Conservation (phyloP, 2,888 invertebrate genomes). For the Aproaerema taeniolella region DNA sequence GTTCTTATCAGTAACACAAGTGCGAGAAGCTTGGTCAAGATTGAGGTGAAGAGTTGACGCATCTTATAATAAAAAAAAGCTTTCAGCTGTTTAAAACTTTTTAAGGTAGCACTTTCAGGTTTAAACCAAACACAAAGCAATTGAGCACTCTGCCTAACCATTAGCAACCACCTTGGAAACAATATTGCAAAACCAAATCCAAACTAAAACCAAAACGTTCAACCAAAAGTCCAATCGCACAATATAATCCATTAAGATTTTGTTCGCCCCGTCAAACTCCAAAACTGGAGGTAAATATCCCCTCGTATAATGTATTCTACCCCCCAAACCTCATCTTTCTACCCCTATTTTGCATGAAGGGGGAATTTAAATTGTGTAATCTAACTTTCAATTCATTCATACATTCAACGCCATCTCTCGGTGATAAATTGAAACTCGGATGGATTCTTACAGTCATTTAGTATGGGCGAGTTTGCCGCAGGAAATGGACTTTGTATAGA, state of each 20-base stretch:
- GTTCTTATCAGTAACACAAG: too few species aligned
- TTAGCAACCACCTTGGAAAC: too few species aligned
- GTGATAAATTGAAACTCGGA: conserved; percentile 74
- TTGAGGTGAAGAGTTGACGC: too few species aligned
- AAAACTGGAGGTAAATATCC: conserved; percentile 73
- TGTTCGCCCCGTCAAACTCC: conserved; percentile 62
- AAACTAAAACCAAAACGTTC: too few species aligned
- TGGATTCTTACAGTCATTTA: conserved; percentile 65
- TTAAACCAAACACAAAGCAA: too few species aligned
- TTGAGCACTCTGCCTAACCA: too few species aligned
- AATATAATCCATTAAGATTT: conserved; percentile 77
- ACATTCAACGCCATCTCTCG: conserved; percentile 74
- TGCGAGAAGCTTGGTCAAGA: too few species aligned
- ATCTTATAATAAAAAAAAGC: too few species aligned
- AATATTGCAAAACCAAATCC: too few species aligned
- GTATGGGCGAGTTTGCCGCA: conserved; percentile 31
- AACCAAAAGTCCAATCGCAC: conserved; percentile 67
- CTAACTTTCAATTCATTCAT: conserved; percentile 78
- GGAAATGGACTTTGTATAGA: conserved; percentile 32
- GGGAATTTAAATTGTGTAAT: conserved; percentile 78
- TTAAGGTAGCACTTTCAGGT: too few species aligned
- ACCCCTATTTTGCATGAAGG: conserved; percentile 76
- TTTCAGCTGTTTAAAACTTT: too few species aligned
- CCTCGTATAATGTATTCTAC: conserved; percentile 66
- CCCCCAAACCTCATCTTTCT: conserved; percentile 73